Evolutionary conservation across 1,140 invertebrate species (phyloP).

Genomic region (Drosophila aff.): DNA sequence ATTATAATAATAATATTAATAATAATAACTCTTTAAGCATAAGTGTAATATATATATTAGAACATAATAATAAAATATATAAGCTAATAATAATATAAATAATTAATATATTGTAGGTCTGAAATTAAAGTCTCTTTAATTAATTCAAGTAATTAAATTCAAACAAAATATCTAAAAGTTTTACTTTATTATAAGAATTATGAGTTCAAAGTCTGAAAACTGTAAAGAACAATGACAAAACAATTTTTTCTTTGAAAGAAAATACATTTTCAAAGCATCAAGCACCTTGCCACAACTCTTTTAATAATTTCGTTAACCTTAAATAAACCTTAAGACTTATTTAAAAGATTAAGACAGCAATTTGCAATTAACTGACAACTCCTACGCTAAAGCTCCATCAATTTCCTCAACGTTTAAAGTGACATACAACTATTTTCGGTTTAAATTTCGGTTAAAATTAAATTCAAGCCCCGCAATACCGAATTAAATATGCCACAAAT

Average conservation of each 20-base stretch:
- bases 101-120: too few species aligned
- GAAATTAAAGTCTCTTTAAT: background rate
- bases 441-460: background rate
- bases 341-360: background rate
- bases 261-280: background rate
- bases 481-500: conserved; percentile 46
- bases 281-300: too few species aligned
- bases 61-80: too few species aligned
- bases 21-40: too few species aligned
- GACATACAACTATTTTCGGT: background rate
- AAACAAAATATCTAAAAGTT: too few species aligned
- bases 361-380: background rate
- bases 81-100: too few species aligned
- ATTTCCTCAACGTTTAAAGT: background rate
- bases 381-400: background rate
- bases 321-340: background rate
- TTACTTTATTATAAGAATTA: background rate
- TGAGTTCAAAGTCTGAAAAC: too few species aligned
- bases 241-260: background rate
- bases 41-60: too few species aligned
- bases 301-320: background rate
- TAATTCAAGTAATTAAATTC: background rate
- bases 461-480: background rate
- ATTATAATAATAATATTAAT: too few species aligned
- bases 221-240: too few species aligned